Evolutionary conservation across 1,140 invertebrate genomes (phyloP).

Genomic region (Plodia interpunctella): DNA sequence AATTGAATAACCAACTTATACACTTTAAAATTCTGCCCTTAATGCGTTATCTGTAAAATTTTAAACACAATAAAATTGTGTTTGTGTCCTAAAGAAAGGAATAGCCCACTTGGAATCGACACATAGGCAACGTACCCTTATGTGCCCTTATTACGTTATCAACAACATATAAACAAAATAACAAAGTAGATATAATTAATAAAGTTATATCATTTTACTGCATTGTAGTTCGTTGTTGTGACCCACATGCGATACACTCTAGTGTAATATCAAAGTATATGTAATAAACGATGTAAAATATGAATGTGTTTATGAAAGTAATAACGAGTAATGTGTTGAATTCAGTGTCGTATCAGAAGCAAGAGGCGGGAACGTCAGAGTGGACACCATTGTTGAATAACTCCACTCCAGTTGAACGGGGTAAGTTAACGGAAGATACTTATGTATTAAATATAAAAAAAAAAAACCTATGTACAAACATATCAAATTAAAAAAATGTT

Average conservation of each 20-base stretch:
- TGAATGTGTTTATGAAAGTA: slow-evolving; percentile 27
- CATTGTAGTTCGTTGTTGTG: background rate
- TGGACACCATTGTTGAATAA: slow-evolving; percentile 33
- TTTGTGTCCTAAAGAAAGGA: too few relatives aligned
- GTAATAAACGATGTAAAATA: slow-evolving; percentile 12
- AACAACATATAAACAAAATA: too few relatives aligned
- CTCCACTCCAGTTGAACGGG: background rate
- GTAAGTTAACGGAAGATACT: background rate
- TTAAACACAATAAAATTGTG: background rate
- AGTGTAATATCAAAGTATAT: too few relatives aligned
- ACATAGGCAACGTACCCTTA: too few relatives aligned
- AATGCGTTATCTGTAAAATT: background rate
- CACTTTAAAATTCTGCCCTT: background rate
- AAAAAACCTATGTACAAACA: too few relatives aligned
- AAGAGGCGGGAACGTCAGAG: slow-evolving; percentile 24
- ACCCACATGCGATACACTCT: background rate
- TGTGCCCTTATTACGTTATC: too few relatives aligned
- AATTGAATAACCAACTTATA: background rate
- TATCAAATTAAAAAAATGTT: too few relatives aligned
- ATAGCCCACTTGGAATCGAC: too few relatives aligned
- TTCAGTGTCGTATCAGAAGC: slow-evolving; percentile 22
- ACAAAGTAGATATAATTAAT: background rate
- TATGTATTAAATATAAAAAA: too few relatives aligned
- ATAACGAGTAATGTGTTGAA: slow-evolving; percentile 14
- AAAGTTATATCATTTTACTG: background rate